Percentiles rank a stretch among this genome's conserved stretches.
Evolutionary conservation across 1,140 invertebrate species (phyloP).

Genomic region (Hypothenemus hampei): DNA sequence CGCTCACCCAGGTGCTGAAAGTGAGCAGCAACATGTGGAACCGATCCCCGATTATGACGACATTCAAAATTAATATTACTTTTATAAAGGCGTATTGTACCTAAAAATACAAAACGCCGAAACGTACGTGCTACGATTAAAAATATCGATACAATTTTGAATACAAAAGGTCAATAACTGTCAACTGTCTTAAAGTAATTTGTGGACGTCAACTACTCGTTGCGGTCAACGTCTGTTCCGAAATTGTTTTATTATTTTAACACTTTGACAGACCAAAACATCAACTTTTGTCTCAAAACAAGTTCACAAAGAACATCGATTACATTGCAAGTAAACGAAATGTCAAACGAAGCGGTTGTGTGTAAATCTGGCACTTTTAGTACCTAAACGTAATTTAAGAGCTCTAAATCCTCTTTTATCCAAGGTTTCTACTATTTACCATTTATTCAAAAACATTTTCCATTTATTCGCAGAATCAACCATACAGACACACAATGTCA

Average conservation of each 20-base stretch:
- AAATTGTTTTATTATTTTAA: background rate
- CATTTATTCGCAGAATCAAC: too few species aligned
- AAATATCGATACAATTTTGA: constrained; percentile 18
- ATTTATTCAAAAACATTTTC: too few species aligned
- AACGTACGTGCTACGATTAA: constrained; percentile 14
- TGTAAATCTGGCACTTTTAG: too few species aligned
- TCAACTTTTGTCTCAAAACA: background rate
- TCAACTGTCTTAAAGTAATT: constrained; percentile 23
- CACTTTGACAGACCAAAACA: background rate
- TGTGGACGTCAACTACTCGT: constrained; percentile 9
- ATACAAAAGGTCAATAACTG: constrained; percentile 25
- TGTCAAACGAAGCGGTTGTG: too few species aligned
- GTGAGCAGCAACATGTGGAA: constrained; percentile 7
- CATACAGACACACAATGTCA: too few species aligned
- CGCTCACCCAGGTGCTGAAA: constrained; percentile 11
- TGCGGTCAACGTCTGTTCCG: constrained; percentile 13
- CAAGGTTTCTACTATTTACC: too few species aligned
- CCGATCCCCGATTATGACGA: background rate
- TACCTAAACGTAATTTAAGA: too few species aligned
- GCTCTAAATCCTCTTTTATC: too few species aligned
- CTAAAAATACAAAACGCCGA: constrained; percentile 7
- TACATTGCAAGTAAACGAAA: background rate
- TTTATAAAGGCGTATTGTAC: constrained; percentile 4
- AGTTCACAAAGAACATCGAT: too few species aligned
- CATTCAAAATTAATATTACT: constrained; percentile 3